phyloP scores from a whole-genome alignment of 1,140 invertebrate genomes.

The Eciton burchellii region DNA sequence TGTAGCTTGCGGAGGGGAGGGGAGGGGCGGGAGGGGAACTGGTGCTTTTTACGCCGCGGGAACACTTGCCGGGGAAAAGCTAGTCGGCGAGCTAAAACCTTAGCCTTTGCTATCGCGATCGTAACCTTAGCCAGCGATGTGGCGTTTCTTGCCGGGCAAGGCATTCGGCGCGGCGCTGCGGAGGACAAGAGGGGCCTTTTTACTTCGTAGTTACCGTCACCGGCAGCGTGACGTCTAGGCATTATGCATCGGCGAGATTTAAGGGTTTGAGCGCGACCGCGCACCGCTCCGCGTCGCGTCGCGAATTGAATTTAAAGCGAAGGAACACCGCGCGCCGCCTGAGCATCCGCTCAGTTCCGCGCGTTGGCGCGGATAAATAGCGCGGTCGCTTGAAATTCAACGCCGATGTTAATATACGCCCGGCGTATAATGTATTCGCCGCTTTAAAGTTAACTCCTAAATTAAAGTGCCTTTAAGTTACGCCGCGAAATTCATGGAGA shows the following conservation, averaged over 20 bases:
- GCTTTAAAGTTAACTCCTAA: conserved; percentile 60
- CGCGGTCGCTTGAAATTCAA: conserved; percentile 45
- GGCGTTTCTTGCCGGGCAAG: neutral
- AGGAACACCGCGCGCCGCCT: conserved; percentile 32
- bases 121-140: conserved; percentile 41
- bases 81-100: conserved; percentile 8
- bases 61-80: conserved; percentile 24
- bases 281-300: conserved; percentile 17
- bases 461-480: conserved; percentile 61
- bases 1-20: no score
- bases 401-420: conserved; percentile 56
- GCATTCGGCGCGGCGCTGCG: neutral
- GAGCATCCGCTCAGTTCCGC: no score
- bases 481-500: conserved; percentile 53
- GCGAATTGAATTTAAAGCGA: conserved; percentile 56
- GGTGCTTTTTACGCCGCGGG: conserved; percentile 28
- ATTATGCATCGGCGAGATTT: conserved; percentile 49
- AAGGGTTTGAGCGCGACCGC: conserved; percentile 36
- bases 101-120: conserved; percentile 25
- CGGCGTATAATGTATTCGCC: conserved; percentile 54
- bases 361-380: conserved; percentile 42
- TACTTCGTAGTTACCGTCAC: neutral
- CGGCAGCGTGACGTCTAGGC: conserved; percentile 4
- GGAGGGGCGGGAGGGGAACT: no score
- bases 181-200: conserved; percentile 18